These are phyloP conservation scores for Beris morrisii DNA, from an alignment of 2,888 invertebrate species.

Conservation along the genomic window DNA sequence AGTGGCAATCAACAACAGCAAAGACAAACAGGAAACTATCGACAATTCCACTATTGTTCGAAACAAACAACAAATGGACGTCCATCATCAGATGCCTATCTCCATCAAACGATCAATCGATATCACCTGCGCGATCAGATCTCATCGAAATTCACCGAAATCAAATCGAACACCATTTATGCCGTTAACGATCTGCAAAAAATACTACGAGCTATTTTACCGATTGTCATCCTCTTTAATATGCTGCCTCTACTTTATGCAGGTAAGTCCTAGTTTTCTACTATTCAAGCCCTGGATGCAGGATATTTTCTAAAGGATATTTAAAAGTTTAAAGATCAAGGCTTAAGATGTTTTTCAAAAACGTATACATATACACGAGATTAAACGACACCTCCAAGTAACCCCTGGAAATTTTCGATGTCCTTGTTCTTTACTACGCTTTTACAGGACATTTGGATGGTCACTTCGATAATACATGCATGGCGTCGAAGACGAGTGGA, in stretches of 20 bases:
- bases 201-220: constrained; percentile 51
- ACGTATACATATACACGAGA: too few relatives aligned
- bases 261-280: constrained; percentile 47
- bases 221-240: constrained; percentile 55
- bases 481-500: too few relatives aligned
- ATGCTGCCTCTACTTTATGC: constrained; percentile 56
- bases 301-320: too few relatives aligned
- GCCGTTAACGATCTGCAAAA: constrained; percentile 51
- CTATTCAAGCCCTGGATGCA: too few relatives aligned
- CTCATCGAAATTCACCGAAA: constrained; percentile 30
- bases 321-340: too few relatives aligned
- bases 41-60: not conserved
- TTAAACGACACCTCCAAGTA: too few relatives aligned
- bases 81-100: constrained; percentile 14
- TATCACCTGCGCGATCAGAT: constrained; percentile 26
- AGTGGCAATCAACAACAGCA: not conserved
- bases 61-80: constrained; percentile 7
- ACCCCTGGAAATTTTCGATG: too few relatives aligned
- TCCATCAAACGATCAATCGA: constrained; percentile 23
- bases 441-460: too few relatives aligned
- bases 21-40: constrained; percentile 8
- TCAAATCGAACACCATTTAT: constrained; percentile 41
- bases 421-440: too few relatives aligned
- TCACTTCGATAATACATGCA: too few relatives aligned
- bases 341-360: too few relatives aligned